phyloP scores from a whole-genome alignment of 2,888 invertebrate species.

The Acanthosepion esculentum region DNA sequence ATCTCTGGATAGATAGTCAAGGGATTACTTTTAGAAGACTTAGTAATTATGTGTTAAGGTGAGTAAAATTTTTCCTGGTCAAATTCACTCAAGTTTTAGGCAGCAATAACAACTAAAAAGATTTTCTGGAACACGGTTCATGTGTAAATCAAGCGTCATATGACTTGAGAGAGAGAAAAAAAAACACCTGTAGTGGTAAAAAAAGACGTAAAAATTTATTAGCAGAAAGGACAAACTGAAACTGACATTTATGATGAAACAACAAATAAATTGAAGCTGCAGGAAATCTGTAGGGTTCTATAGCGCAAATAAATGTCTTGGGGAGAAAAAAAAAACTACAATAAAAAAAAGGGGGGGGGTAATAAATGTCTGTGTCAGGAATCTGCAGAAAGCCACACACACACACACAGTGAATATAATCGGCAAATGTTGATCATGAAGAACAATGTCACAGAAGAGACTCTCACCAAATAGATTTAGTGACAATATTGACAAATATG shows the following conservation, averaged over 20 bases:
- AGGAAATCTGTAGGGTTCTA: neutral
- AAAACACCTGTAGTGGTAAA: neutral
- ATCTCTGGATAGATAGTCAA: too few relatives aligned
- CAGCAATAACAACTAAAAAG: neutral
- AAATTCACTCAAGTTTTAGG: neutral
- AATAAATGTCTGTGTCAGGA: neutral
- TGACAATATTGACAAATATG: neutral
- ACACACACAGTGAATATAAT: constrained; percentile 1
- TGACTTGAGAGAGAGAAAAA: neutral
- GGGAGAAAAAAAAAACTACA: neutral
- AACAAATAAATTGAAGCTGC: neutral
- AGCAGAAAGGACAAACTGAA: neutral
- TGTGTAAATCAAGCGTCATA: too few relatives aligned
- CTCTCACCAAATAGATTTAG: neutral
- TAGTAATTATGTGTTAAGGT: too few relatives aligned
- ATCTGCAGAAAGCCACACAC: neutral
- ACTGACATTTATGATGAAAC: neutral
- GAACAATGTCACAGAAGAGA: neutral
- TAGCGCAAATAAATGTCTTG: neutral
- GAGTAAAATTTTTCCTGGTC: neutral
- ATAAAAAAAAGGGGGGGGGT: neutral
- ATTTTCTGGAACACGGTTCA: too few relatives aligned
- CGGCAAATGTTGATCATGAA: neutral
- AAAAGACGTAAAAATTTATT: neutral
- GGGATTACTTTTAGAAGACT: too few relatives aligned